Percentiles rank a stretch among this genome's conserved stretches.
Evolutionary conservation across 2,797 vertebrate species (phyloP).

Genomic region (Protonibea diacanthus): DNA sequence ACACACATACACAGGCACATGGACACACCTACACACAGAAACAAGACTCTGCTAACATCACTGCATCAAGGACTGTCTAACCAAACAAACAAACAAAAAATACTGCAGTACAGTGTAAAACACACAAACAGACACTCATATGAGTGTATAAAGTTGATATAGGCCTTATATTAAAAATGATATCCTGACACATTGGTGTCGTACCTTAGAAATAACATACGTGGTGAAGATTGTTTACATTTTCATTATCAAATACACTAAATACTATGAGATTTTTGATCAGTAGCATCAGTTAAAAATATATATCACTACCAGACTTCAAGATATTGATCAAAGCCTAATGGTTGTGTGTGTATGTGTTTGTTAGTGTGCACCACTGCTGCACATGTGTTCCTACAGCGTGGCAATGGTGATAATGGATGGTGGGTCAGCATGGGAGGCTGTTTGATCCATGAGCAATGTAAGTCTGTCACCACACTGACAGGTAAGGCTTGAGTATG

Average conservation of each 20-base stretch:
- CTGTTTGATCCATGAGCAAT: constrained; percentile 66
- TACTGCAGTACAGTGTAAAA: background rate
- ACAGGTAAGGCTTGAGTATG: constrained; percentile 55
- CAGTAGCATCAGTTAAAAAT: constrained; percentile 1
- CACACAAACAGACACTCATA: constrained; percentile 15
- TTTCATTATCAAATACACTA: background rate
- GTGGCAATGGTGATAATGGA: constrained; percentile 61
- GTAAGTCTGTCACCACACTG: constrained; percentile 59
- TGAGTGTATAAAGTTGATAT: constrained; percentile 7
- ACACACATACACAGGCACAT: background rate
- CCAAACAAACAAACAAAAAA: constrained; percentile 13
- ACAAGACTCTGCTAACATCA: constrained; percentile 8
- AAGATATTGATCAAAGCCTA: constrained; percentile 9
- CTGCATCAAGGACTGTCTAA: constrained; percentile 21
- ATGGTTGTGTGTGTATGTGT: constrained; percentile 17
- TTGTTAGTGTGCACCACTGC: constrained; percentile 9
- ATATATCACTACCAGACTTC: background rate
- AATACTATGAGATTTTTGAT: background rate
- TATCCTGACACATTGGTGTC: background rate
- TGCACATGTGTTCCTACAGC: constrained; percentile 41
- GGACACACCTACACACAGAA: background rate
- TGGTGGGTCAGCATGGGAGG: constrained; percentile 61
- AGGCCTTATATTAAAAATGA: constrained; percentile 14
- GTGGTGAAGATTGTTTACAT: background rate
- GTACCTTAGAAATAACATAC: constrained; percentile 5